Base-by-base conservation (phyloP, 1,140 invertebrate genomes). In the Anadara kagoshimensis region DNA sequence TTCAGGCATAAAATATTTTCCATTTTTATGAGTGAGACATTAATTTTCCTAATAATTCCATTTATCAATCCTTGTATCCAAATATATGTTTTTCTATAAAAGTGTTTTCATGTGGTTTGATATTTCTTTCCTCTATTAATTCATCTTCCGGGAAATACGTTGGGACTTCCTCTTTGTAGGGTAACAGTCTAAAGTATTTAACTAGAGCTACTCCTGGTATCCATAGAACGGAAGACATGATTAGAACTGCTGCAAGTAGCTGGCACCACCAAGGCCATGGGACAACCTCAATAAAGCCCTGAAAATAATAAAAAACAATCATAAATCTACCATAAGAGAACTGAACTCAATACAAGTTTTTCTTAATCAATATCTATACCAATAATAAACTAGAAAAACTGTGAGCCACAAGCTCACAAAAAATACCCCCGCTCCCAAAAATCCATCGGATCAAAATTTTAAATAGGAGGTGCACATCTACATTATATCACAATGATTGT, bases 221-320 rank as follows among this genome's bases (percentile, higher is more conserved):
- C 56, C 95, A 95, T 61, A 96, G 90, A 14, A 97, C 91, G 18
- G 95, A 94, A 18, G 93, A 93, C 59, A 94, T 86, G 57, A 97
- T 94, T 90, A 97, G 95, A 4, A 91, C 74, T 2, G 93, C 86
- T 1, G 94, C 95, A 49, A 97, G 93, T 12, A 90, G 92, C 87
- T 97, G 91, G 10, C 96, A 95, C 96, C 96, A 97, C 66, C 91
- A 91, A 22, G 96, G 96, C 89, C 97, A 97, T 20, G 89, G 89
- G 7, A 92, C 92, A 49, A 92, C 88, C n/a, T 92, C 91, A 0
- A 93, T 91, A 72, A 91, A 88, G 69, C 94, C 95, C 95, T 96
- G 84, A 51, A 86, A 84, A 43, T 59, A 61, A 75, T 24, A 78
- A 58, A 64, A 18, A 51, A 70, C 51, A 62, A 24, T 61, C 22